Percentiles rank a stretch among this genome's conserved stretches.
Evolutionary conservation across 1,140 invertebrate genomes (phyloP).

Genomic region (Drosophila seguyi): DNA sequence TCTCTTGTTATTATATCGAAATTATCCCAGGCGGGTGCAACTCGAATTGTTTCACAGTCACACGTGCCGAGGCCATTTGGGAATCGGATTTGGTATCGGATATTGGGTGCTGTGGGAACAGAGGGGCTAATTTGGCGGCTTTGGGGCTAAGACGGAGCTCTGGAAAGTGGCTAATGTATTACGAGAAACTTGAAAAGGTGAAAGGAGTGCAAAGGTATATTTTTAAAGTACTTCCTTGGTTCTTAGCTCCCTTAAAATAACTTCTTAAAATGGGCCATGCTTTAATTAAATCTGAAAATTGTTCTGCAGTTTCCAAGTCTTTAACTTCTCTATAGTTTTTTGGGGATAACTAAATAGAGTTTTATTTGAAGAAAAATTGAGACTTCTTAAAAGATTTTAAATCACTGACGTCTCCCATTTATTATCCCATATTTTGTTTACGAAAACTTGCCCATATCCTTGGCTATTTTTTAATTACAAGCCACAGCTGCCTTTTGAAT

Average conservation of each 20-base stretch:
- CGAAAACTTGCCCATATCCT: too few species aligned
- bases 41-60: slow-evolving; percentile 67
- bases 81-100: slow-evolving; percentile 15
- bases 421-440: too few species aligned
- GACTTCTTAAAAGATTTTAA: background rate
- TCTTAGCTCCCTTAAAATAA: too few species aligned
- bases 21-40: slow-evolving; percentile 59
- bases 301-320: too few species aligned
- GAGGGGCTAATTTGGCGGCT: slow-evolving; percentile 24
- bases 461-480: too few species aligned
- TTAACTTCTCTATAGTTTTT: too few species aligned
- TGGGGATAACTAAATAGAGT: too few species aligned
- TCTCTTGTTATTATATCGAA: slow-evolving; percentile 72
- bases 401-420: background rate
- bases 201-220: background rate
- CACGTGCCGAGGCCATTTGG: slow-evolving; percentile 59
- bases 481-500: too few species aligned
- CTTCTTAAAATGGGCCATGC: too few species aligned
- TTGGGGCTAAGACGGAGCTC: background rate
- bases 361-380: too few species aligned
- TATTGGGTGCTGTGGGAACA: slow-evolving; percentile 3
- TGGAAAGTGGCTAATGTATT: background rate
- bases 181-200: background rate
- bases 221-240: background rate
- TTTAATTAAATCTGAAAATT: too few species aligned